These are phyloP conservation scores for Cephalotes varians DNA, from an alignment of 2,888 invertebrate genomes.

Conservation along the genomic window DNA sequence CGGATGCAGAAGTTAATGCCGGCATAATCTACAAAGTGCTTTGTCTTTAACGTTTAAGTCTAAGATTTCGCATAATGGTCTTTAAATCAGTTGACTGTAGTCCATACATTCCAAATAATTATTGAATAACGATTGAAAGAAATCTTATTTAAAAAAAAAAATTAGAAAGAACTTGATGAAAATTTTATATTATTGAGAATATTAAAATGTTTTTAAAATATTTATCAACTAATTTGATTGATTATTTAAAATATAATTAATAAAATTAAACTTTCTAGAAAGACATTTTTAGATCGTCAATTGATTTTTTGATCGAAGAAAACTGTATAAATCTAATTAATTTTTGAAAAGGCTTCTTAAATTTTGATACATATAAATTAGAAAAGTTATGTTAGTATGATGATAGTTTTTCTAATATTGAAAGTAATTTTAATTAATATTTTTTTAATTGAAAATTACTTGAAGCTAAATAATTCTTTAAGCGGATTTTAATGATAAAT, in stretches of 20 bases:
- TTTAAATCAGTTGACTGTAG: background rate
- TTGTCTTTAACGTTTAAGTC: constrained; percentile 32
- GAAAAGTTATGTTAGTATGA: background rate
- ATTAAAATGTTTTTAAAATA: background rate
- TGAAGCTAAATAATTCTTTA: background rate
- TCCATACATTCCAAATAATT: background rate
- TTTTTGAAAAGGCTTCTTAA: background rate
- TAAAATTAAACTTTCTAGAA: background rate
- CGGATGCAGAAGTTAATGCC: constrained; percentile 7
- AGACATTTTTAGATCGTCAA: no score
- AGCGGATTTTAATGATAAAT: background rate
- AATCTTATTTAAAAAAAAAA: background rate
- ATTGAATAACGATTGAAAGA: background rate
- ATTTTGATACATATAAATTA: background rate
- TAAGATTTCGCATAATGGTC: constrained; percentile 21
- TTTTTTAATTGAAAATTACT: background rate
- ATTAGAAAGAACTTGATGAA: background rate
- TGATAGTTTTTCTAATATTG: background rate
- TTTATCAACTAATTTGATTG: background rate
- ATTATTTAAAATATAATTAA: background rate
- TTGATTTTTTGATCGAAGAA: no score
- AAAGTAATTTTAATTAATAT: constrained; percentile 4
- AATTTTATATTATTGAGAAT: background rate
- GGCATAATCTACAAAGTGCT: constrained; percentile 22
- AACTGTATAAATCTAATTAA: background rate